Conservation (phyloP, 2,888 invertebrate genomes). For the Mythimna impura region DNA sequence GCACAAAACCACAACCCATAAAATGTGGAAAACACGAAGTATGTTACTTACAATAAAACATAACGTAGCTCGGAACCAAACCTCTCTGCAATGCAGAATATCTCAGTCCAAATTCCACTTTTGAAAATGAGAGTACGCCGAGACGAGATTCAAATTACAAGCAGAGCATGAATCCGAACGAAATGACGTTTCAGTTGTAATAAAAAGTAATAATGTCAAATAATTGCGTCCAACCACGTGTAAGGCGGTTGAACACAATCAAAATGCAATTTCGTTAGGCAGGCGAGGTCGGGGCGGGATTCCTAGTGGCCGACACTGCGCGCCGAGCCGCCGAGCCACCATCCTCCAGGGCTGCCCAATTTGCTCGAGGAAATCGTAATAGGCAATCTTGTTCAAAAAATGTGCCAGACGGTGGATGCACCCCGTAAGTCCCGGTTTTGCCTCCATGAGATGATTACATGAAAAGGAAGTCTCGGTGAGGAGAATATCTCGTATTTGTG, state of each 20-base stretch:
- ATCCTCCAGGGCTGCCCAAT: conserved; percentile 66
- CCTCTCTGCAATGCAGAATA: conserved; percentile 61
- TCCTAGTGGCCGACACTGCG: conserved; percentile 60
- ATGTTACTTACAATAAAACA: conserved; percentile 58
- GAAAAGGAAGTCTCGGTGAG: conserved; percentile 31
- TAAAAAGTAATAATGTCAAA: conserved; percentile 83
- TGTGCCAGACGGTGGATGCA: conserved; percentile 55
- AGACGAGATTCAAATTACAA: conserved; percentile 68
- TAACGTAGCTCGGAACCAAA: conserved; percentile 55
- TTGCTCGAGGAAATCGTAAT: conserved; percentile 63
- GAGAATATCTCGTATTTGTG: conserved; percentile 22
- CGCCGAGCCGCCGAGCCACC: conserved; percentile 19
- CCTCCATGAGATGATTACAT: conserved; percentile 48
- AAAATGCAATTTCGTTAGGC: conserved; percentile 83
- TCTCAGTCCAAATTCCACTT: conserved; percentile 56
- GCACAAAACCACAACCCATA: conserved; percentile 34
- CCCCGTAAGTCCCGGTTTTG: conserved; percentile 21
- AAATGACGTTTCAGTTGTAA: conserved; percentile 71
- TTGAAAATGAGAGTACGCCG: conserved; percentile 60
- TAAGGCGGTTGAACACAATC: conserved; percentile 79
- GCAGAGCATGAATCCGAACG: conserved; percentile 62
- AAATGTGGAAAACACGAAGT: conserved; percentile 49
- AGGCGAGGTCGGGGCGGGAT: conserved; percentile 54
- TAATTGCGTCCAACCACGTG: conserved; percentile 82
- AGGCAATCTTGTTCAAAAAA: conserved; percentile 65